Percentiles rank a stretch among this genome's conserved stretches.
Conservation (phyloP, 2,888 invertebrate genomes). For the Scrobipalpa costella region DNA sequence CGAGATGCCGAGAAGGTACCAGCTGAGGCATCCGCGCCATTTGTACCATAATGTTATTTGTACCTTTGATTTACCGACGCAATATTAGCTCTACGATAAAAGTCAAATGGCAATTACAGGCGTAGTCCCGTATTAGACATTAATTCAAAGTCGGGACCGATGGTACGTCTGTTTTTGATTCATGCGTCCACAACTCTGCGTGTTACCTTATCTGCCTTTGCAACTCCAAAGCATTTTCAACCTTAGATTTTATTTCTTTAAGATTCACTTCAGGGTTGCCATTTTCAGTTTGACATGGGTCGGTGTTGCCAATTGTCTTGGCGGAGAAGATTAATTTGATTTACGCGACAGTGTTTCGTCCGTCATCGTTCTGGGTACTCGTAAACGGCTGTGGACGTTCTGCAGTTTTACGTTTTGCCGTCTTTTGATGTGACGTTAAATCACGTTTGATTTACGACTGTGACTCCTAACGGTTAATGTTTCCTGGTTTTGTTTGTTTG, state of each 20-base stretch:
- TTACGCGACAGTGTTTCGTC: conserved; percentile 67
- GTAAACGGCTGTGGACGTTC: conserved; percentile 61
- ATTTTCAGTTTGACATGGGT: background rate
- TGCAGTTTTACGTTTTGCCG: conserved; percentile 48
- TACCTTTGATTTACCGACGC: conserved; percentile 59
- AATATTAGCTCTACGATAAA: conserved; percentile 54
- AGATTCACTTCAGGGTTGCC: background rate
- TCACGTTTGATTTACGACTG: conserved; percentile 58
- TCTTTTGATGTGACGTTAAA: conserved; percentile 67
- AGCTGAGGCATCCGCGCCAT: conserved; percentile 42
- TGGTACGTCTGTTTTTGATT: conserved; percentile 25
- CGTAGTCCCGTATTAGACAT: conserved; percentile 33
- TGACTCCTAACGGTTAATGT: conserved; percentile 35
- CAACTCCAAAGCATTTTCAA: background rate
- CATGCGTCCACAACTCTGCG: conserved; percentile 29
- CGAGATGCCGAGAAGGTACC: background rate
- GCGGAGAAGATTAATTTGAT: conserved; percentile 70
- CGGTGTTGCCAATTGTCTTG: conserved; percentile 65
- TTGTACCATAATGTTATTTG: conserved; percentile 51
- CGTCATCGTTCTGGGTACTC: conserved; percentile 66
- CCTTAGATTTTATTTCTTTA: background rate
- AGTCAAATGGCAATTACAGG: conserved; percentile 64
- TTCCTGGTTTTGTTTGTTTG: conserved; percentile 47
- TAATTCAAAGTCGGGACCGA: conserved; percentile 33
- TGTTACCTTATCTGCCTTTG: conserved; percentile 20